Evolutionary conservation across 1,140 invertebrate genomes (phyloP).

Genomic region (Metopolophium dirhodum): DNA sequence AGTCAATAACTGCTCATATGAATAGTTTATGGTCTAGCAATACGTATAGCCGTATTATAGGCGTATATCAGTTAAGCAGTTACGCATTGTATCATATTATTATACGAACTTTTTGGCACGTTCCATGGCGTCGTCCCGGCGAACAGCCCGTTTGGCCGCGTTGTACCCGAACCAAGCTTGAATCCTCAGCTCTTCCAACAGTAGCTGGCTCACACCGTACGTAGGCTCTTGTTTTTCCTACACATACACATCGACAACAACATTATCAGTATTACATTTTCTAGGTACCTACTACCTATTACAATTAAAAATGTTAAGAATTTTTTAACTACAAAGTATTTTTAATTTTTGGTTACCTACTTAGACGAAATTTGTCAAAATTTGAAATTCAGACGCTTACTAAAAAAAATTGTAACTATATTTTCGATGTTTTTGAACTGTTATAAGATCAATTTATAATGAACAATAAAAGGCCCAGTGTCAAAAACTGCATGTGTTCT

Average conservation of each 20-base stretch:
- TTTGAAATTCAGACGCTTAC: not conserved
- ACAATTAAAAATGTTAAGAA: not conserved
- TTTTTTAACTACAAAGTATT: not conserved
- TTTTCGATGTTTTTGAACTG: too few relatives aligned
- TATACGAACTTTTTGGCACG: constrained; percentile 71
- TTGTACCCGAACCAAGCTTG: constrained; percentile 72
- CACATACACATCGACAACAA: not conserved
- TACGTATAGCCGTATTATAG: not conserved
- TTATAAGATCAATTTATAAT: too few relatives aligned
- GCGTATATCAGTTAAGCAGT: too few relatives aligned
- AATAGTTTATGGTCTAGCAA: not conserved
- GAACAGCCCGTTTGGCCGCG: constrained; percentile 70
- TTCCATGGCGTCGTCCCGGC: constrained; percentile 69
- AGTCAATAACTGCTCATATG: not conserved
- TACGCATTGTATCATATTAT: not conserved
- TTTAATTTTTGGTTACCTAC: too few relatives aligned
- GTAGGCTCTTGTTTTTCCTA: constrained; percentile 63
- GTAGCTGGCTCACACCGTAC: constrained; percentile 64
- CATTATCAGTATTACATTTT: not conserved
- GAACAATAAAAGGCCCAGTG: too few relatives aligned
- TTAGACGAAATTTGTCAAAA: not conserved
- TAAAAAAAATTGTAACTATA: too few relatives aligned
- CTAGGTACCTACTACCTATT: not conserved
- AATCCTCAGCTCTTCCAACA: constrained; percentile 75
- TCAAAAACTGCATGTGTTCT: not conserved